phyloP scores from a whole-genome alignment of 2,888 invertebrate species.

The Thera britannica region DNA sequence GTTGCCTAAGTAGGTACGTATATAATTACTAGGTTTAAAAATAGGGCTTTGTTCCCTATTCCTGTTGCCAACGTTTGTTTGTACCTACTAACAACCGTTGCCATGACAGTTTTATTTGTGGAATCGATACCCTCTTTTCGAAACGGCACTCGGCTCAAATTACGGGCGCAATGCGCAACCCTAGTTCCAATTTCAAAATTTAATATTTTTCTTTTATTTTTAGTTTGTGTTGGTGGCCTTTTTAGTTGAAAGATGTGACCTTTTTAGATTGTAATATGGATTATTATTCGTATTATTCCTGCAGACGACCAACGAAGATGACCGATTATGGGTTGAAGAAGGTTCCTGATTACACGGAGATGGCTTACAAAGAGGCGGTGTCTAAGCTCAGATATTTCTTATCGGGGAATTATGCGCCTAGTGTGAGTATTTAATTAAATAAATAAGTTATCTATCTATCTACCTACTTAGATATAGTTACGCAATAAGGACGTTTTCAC shows the following conservation, averaged over 20 bases:
- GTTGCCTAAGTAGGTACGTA: not conserved
- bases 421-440: constrained; percentile 64
- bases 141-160: constrained; percentile 52
- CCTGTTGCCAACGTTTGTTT: constrained; percentile 57
- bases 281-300: constrained; percentile 63
- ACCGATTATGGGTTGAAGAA: constrained; percentile 82
- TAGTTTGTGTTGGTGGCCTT: constrained; percentile 46
- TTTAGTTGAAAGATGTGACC: constrained; percentile 47
- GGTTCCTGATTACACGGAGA: constrained; percentile 92
- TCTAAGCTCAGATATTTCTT: constrained; percentile 90
- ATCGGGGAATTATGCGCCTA: constrained; percentile 90
- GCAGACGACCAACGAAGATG: constrained; percentile 77
- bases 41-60: constrained; percentile 9
- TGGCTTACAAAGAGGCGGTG: constrained; percentile 93
- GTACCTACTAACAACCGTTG: constrained; percentile 63
- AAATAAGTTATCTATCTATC: constrained; percentile 3
- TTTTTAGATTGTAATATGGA: constrained; percentile 40
- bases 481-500: too few species aligned
- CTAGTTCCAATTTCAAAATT: constrained; percentile 56
- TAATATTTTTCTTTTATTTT: constrained; percentile 48
- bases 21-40: not conserved
- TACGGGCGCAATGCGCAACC: constrained; percentile 71
- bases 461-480: too few species aligned
- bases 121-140: constrained; percentile 66
- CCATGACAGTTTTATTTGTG: constrained; percentile 61